Evolutionary conservation across 2,113 vertebrate species (phyloP).

Genomic region (Sprattus sprattus): DNA sequence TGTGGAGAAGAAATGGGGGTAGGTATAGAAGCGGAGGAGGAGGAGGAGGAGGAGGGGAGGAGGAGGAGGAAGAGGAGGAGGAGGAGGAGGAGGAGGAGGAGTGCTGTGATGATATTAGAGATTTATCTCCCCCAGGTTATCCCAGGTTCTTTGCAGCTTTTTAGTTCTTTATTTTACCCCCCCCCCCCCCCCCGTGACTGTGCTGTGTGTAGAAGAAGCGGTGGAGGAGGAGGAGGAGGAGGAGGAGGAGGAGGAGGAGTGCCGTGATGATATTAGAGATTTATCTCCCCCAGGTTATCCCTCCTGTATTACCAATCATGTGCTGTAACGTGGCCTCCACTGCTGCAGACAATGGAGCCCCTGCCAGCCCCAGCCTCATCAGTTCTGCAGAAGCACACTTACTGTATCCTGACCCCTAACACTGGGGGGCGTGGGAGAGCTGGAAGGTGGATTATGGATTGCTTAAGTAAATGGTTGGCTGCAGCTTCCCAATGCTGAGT

Average conservation of each 20-base stretch:
- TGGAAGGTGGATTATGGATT: slow-evolving; percentile 20
- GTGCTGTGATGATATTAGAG: slow-evolving; percentile 42
- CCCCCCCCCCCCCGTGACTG: not conserved
- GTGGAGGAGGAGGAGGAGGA: not conserved
- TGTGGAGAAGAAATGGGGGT: not conserved
- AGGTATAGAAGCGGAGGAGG: not conserved
- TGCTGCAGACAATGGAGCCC: slow-evolving; percentile 42
- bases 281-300: slow-evolving; percentile 65
- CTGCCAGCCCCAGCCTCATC: slow-evolving; percentile 17
- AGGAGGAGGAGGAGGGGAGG: not conserved
- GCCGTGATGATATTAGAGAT: slow-evolving; percentile 50
- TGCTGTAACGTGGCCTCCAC: slow-evolving; percentile 29
- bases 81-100: not conserved
- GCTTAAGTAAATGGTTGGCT: slow-evolving; percentile 31
- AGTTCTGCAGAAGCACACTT: not conserved
- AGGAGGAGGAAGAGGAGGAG: not conserved
- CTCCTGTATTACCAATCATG: slow-evolving; percentile 46
- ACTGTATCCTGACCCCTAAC: slow-evolving; percentile 35
- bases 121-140: slow-evolving; percentile 67
- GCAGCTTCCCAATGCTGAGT: slow-evolving; percentile 26
- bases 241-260: not conserved
- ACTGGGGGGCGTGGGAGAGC: slow-evolving; percentile 4
- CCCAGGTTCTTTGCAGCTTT: slow-evolving; percentile 26
- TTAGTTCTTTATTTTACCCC: not conserved
- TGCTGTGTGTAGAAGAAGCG: not conserved